Conservation (phyloP, 2,888 invertebrate species). For the Agonum fuliginosum region DNA sequence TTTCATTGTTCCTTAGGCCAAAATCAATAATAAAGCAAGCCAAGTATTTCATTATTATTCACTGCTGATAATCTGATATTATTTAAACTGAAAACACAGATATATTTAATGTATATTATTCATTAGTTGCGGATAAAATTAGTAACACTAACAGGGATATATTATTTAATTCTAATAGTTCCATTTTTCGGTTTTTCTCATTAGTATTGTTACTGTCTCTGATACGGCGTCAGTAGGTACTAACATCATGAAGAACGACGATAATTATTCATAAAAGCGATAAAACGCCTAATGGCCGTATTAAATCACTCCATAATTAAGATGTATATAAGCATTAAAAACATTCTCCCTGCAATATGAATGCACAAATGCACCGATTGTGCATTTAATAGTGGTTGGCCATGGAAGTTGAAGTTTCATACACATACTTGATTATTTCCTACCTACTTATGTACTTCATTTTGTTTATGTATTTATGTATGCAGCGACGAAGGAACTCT, state of each 20-base stretch:
- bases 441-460: slow-evolving; percentile 16
- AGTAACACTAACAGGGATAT: too few species aligned
- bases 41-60: too few species aligned
- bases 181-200: too few species aligned
- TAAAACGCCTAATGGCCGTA: slow-evolving; percentile 35
- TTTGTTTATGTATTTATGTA: slow-evolving; percentile 34
- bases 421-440: not conserved
- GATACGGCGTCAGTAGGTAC: too few species aligned
- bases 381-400: slow-evolving; percentile 24
- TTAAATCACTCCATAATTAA: slow-evolving; percentile 52
- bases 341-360: slow-evolving; percentile 15
- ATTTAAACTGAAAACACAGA: too few species aligned
- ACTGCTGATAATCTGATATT: too few species aligned
- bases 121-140: too few species aligned
- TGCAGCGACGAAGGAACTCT: slow-evolving; percentile 11
- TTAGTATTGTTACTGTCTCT: too few species aligned
- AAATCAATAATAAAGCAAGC: too few species aligned
- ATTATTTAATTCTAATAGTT: too few species aligned
- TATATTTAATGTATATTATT: too few species aligned
- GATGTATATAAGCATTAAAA: slow-evolving; percentile 43
- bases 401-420: slow-evolving; percentile 16
- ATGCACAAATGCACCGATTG: slow-evolving; percentile 21
- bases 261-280: slow-evolving; percentile 49
- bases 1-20: too few species aligned
- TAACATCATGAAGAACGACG: not conserved